Base-by-base conservation (phyloP, 2,113 vertebrate genomes). In the Galbula dea region DNA sequence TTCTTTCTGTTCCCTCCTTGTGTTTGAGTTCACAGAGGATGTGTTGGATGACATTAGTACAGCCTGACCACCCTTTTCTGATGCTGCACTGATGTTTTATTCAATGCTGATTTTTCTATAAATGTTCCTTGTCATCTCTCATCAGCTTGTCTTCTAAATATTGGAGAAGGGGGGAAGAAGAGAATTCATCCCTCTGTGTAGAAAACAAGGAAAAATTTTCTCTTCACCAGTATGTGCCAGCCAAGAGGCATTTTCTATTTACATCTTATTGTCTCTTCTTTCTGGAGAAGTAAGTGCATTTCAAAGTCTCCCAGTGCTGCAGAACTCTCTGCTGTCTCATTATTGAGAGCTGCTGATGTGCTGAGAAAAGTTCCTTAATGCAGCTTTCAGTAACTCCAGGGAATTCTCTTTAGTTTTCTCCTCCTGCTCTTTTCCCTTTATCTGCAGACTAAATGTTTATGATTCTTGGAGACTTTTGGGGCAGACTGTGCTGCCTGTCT, bases 381-480 rank as follows among this genome's bases (percentile, higher is more conserved):
- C 45, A 79, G 62, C 37, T 79, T 89, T 89, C 34, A 15, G 62
- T 24, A 46, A 76, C 84, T 82, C 37, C 29, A 43, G 58, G 83
- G 84, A 87, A 87, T 94, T 90, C 37, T 84, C 74, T 82, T 84
- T 24, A 29, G 61, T 68, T 95, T 79, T 41, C 41, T 84, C 66
- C 79, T 93, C 68, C 57, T 82, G 37, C 48, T 48, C 61, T 90
- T 93, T 55, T 81, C 69, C 30, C 66, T 94, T 89, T 95, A 61
- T 89, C 74, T 75, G 51, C 65, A 86, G 69, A 86, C 62, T 84
- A 92, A 95, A 96, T 85, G 29, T 85, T 90, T 93, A 54, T 84
- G 59, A 86, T 92, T 90, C 65, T 75, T 84, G 48, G 49, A 92
- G 83, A 84, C 66, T 54, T 73, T 45, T 36, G 12, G 58, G 46